Percentiles rank a stretch among this genome's conserved stretches.
These are phyloP conservation scores for Alcedo quadribrachys DNA, from an alignment of 2,797 vertebrate genomes.

Conservation along the genomic window DNA sequence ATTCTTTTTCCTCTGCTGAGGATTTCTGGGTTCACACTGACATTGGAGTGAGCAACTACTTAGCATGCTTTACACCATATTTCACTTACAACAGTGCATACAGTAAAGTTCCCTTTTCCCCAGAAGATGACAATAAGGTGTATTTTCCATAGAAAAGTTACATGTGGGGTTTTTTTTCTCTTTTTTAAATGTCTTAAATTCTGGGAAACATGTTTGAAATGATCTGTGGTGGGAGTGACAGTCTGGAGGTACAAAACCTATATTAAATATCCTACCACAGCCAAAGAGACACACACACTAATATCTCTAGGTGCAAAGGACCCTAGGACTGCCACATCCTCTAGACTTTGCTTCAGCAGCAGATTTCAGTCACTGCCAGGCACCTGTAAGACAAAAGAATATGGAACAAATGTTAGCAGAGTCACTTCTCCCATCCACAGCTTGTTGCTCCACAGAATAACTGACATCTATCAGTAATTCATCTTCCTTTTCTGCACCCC, in stretches of 20 bases:
- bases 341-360: neutral
- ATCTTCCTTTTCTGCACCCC: neutral
- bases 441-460: neutral
- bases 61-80: constrained; percentile 24
- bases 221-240: neutral
- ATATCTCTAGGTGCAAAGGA: constrained; percentile 16
- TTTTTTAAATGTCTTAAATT: neutral
- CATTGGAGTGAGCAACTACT: constrained; percentile 3
- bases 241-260: neutral
- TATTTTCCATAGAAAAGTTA: neutral
- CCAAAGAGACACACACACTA: constrained; percentile 41
- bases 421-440: neutral
- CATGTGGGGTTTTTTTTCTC: neutral
- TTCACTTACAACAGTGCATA: constrained; percentile 7
- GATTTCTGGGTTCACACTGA: constrained; percentile 29
- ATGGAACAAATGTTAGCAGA: neutral
- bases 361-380: neutral
- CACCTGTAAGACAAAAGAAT: constrained; percentile 53
- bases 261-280: constrained; percentile 27
- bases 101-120: neutral
- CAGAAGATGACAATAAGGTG: neutral
- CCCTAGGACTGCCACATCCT: neutral
- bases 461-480: neutral
- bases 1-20: constrained; percentile 41
- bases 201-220: neutral